phyloP scores from a whole-genome alignment of 2,113 vertebrate genomes.

The Dasypus novemcinctus region DNA sequence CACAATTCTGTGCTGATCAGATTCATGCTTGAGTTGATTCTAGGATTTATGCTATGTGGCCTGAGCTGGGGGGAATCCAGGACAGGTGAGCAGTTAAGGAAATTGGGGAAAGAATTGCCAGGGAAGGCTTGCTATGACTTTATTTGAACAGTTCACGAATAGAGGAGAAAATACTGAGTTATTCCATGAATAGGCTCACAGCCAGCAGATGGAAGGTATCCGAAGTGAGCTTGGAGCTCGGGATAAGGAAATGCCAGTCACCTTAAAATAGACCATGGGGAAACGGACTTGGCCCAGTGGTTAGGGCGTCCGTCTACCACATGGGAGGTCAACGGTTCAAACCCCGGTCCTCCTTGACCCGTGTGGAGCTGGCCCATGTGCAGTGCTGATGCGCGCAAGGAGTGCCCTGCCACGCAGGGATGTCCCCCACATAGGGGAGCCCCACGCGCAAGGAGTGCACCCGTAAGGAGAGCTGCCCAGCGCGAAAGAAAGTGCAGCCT shows the following conservation, averaged over 20 bases:
- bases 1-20: neutral
- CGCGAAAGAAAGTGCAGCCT: no score
- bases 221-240: neutral
- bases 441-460: no score
- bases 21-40: neutral
- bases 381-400: no score
- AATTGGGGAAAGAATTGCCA: neutral
- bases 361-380: no score
- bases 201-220: neutral
- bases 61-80: neutral
- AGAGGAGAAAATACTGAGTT: neutral
- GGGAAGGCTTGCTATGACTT: neutral
- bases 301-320: no score
- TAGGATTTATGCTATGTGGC: neutral
- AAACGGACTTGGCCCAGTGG: no score
- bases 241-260: neutral
- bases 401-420: no score
- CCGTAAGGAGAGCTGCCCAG: no score
- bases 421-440: no score
- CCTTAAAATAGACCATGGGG: neutral
- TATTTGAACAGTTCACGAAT: neutral
- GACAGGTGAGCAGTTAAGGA: neutral
- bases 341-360: no score
- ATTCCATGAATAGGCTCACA: neutral
- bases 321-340: no score